A percentile compares a stretch with the other conserved stretches of the same genome.
Conservation (phyloP, 2,797 vertebrate genomes). For the Vultur gryphus region DNA sequence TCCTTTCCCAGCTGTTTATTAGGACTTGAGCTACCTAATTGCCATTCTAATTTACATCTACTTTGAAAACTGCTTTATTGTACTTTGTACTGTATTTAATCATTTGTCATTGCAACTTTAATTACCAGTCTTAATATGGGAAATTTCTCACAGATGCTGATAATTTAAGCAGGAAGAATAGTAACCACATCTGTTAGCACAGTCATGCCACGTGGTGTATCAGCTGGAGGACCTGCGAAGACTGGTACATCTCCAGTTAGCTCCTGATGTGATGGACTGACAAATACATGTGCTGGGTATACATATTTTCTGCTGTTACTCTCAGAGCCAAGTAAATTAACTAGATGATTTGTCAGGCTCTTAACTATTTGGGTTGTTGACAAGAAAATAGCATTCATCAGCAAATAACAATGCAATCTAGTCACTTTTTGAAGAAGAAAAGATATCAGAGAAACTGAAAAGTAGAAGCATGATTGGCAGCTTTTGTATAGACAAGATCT, state of each 20-base stretch:
- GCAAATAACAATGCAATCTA: not conserved
- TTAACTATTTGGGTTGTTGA: not conserved
- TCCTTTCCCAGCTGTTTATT: not conserved
- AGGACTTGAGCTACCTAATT: not conserved
- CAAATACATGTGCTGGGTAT: not conserved
- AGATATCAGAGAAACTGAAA: not conserved
- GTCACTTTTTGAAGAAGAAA: not conserved
- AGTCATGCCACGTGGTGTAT: not conserved
- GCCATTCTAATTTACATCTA: not conserved
- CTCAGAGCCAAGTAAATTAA: not conserved
- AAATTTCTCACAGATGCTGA: not conserved
- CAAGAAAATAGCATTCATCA: not conserved
- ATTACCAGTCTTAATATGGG: not conserved
- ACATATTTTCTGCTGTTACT: not conserved
- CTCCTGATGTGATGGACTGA: not conserved
- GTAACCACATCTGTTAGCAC: not conserved
- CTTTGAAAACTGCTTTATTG: not conserved
- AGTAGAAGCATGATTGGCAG: not conserved
- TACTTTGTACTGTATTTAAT: not conserved
- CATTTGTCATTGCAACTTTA: not conserved
- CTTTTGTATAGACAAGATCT: not conserved
- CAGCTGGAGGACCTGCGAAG: not conserved
- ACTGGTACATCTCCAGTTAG: not conserved
- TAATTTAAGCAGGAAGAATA: not conserved
- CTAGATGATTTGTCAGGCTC: not conserved